Evolutionary conservation across 2,888 invertebrate species (phyloP), one percentile per base, ranked within the genome.

Genomic region (Gymnoscelis rufifasciata): DNA sequence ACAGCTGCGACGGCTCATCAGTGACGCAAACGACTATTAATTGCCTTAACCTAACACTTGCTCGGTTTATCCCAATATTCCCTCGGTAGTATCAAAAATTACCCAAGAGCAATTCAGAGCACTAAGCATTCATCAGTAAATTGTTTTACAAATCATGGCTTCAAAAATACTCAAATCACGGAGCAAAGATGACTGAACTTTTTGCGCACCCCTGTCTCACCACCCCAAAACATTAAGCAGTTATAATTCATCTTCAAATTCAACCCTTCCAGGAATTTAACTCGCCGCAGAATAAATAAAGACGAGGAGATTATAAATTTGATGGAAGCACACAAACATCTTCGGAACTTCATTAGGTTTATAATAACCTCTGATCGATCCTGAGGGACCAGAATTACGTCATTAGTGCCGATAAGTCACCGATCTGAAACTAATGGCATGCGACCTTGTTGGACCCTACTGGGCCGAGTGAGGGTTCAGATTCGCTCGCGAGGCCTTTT

Each of bases 341-440:
- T 12, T 39, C 12, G 15, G 7, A 43, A 43, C 43, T 43, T 43
- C 30, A 31, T 31, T 37, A 27, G 6, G 27, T 30, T 39, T 40
- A 40, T 43, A 33, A 41, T 38, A 35, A 35, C 29, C 29, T 26
- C 15, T 24, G 38, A 45, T 50, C 45, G 42, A 45, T 41, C 33
- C 41, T n/a, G 10, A 33, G 29, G 19, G 24, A 23, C 11, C 3
- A 15, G 38, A 33, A 38, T 49, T 38, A 42, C 38, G 42, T 45
- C 38, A 46, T 50, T 43, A 45, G 13, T 26, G 28, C 11, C 41
- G 38, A 50, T 42, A 43, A 42, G 45, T 31, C 45, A 36, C 42
- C 13, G 38, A 50, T 50, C 36, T 36, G 11, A 24, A 33, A 44
- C 29, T 31, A 44, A 49, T 40, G 7, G 10, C 29, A 31, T 29